Base-by-base conservation (phyloP, 2,888 invertebrate genomes). In the Cephus nigrinus region DNA sequence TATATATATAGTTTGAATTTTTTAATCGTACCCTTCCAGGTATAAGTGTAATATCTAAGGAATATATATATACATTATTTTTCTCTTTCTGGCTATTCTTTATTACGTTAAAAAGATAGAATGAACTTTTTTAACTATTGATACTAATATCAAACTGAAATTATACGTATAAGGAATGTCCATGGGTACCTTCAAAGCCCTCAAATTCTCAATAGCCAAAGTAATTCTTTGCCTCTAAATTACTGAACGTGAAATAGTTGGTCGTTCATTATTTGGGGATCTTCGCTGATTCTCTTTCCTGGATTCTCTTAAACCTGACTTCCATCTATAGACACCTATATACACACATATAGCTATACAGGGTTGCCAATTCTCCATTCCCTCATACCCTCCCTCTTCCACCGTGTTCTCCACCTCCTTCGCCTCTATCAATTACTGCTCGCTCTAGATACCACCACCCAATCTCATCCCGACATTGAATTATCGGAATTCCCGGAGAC, bases 381-480 rank as follows among this genome's bases (percentile, higher is more conserved):
- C 69, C 69, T 69, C 69, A 32, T 40, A 40, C 15, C 15, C 15
- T 40, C 15, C 40, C 40, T 40, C 40, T 40, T 40, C 40, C 5
- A 15, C 71, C 73, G 74, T 34, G 40, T 77, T 68, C 36, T 76
- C 68, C 73, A 78, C 78, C 76, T 80, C 76, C 80, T 80, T 77
- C 77, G 69, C 77, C 76, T 78, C 82, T 81, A 85, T 83, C 82
- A 83, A 84, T 85, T 83, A 81, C 76, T 80, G 80, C 74, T 78
- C 74, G 81, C 82, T 82, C 80, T 76, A 78, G 74, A 82, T 80
- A 80, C 79, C 80, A 73, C 69, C 79, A 76, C 76, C 81, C 80
- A 82, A 84, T 84, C 81, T 84, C 81, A 82, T 82, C 77, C 75
- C 79, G 77, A 74, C 82, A 86, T 84, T 85, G 83, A 86, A 85